Conservation (phyloP, 2,888 invertebrate genomes). For the Watsonalla binaria region DNA sequence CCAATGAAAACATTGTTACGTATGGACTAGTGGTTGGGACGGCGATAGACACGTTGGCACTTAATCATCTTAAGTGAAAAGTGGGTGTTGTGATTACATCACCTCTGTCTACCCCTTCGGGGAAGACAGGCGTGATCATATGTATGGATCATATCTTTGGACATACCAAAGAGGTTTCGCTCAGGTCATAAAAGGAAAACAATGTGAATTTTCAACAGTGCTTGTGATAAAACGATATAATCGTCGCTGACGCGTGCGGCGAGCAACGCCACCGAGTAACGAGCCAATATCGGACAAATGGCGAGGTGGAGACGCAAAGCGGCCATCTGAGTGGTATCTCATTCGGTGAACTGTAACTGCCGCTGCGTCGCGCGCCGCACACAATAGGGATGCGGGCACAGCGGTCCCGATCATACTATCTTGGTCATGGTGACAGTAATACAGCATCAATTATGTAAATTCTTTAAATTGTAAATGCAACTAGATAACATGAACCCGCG, state of each 20-base stretch:
- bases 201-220: constrained; percentile 9
- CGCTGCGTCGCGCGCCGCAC: constrained; percentile 15
- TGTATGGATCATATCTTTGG: no score
- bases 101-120: no score
- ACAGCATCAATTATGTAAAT: no score
- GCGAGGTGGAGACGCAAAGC: constrained; percentile 48
- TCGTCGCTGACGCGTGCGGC: constrained; percentile 34
- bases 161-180: no score
- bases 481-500: no score
- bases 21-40: no score
- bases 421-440: constrained; percentile 1
- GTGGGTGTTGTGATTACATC: no score
- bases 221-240: constrained; percentile 22
- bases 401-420: constrained; percentile 5
- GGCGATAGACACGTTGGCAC: no score
- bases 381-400: not conserved
- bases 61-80: no score
- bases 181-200: constrained; percentile 6
- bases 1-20: not conserved
- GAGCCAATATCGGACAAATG: constrained; percentile 51
- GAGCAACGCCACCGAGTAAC: constrained; percentile 14
- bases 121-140: no score
- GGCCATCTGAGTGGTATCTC: constrained; percentile 50
- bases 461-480: no score
- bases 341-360: constrained; percentile 40